Conservation (phyloP, 2,113 vertebrate species). For the Calidris pygmaea region DNA sequence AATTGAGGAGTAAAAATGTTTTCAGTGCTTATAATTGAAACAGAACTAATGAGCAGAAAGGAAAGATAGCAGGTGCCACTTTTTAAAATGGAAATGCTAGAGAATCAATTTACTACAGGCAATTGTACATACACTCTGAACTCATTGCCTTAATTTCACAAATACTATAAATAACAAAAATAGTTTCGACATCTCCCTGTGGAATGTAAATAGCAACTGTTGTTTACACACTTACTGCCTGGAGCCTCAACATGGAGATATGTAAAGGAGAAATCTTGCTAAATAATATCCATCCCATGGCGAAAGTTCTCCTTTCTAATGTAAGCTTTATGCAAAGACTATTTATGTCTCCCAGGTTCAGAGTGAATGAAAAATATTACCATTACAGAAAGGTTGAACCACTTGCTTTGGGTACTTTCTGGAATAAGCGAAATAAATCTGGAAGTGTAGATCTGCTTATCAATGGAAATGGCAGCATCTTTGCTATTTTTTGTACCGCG, state of each 20-base stretch:
- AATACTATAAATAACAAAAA: conserved; percentile 11
- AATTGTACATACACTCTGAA: not conserved
- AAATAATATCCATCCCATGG: not conserved
- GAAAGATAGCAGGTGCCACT: not conserved
- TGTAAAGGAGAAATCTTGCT: not conserved
- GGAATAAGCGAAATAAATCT: not conserved
- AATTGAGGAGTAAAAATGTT: not conserved
- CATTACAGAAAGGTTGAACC: not conserved
- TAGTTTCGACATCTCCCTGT: not conserved
- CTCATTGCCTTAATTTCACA: not conserved
- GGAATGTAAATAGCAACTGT: conserved; percentile 19
- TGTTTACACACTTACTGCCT: not conserved
- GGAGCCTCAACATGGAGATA: not conserved
- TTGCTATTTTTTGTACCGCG: not conserved
- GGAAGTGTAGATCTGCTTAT: not conserved
- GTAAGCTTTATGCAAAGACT: not conserved
- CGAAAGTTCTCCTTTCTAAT: not conserved
- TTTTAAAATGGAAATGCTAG: not conserved
- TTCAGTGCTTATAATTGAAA: not conserved
- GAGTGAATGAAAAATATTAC: not conserved
- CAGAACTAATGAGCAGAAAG: not conserved
- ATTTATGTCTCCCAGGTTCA: not conserved
- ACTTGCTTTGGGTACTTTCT: not conserved
- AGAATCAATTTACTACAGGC: not conserved
- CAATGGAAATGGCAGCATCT: not conserved